Base-by-base conservation (phyloP, 2,113 vertebrate genomes). In the Labeo rohita region DNA sequence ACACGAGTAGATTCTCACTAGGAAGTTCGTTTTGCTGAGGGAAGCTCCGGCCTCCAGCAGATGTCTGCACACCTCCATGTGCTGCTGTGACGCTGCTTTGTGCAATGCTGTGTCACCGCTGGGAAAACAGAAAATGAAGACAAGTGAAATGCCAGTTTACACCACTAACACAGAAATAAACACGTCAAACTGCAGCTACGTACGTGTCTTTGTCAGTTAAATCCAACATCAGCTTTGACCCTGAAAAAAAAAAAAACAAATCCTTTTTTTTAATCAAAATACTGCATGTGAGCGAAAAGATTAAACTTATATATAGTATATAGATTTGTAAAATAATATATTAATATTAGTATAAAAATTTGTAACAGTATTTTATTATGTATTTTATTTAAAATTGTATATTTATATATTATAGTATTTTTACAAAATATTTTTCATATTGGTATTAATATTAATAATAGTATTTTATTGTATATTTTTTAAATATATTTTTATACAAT, bases 81-180 rank as follows among this genome's bases (percentile, higher is more conserved):
- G 97, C 90, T 96, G 94, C 89, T 96, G 96, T 85, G 91, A 96
- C 86, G 97, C 97, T 3, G 97, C 97, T 95, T 98, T 99, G 91
- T 99, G 98, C 89, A 99, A 89, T 0, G 98, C 98, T 0, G 98
- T 99, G 90, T 99, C 97, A 28, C 97, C 97, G 91, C 98, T 99
- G 89, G 39, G 88, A 92, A 66, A 77, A 36, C 43, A 59, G 34
- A 16, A 72, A 43, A 1, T 16, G 15, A 43, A 50, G 10, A 50
- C 9, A 34, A 9, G 75, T 36, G 4, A 59, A n/a, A 84, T 59
- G 11, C 7, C 21, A 3, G 23, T 54, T 50, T 2, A 68, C 3
- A 3, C 12, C 18, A 74, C 6, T 23, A 70, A 83, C 6, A 1
- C 6, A 34, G 7, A 15, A 34, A 1, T 13, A 23, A 72, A 18